Evolutionary conservation across 2,113 vertebrate genomes (phyloP), one percentile per base, ranked within the genome.

Genomic region (Otocyon megalotis): DNA sequence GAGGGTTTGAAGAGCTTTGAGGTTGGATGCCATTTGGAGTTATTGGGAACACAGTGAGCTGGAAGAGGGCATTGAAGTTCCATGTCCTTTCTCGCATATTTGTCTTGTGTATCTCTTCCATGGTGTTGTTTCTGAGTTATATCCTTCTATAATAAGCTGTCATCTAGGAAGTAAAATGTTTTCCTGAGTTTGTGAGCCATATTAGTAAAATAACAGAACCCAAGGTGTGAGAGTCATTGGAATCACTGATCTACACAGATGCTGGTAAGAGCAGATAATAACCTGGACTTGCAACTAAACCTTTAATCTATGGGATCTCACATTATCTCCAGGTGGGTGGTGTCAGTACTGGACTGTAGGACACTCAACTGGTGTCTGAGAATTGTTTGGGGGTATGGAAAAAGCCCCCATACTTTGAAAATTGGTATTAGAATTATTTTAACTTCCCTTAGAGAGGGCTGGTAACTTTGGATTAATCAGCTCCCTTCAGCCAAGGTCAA

Each of bases 181-280:
- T 77, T 71, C 77, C 60, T n/a, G 32, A 54, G 24, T 77, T 93
- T 43, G 9, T 79, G 35, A n/a, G 60, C 12, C 50, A 13, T 35
- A 67, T 22, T 43, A 79, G 19, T 35, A 93, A 43, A 79, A 79
- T 87, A 86, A 67, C 58, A 37, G 37, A 67, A 87, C 83, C 30
- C 71, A 65, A 54, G 13, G n/a, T 35, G n/a, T 35, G 2, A 0
- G 8, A 3, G 48, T 65, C 13, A 50, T 26, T 86, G 19, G 13
- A 54, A 65, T 28, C 13, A 65, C n/a, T 24, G 26, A 32, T 56
- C 54, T 67, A 67, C 17, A 79, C 8, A 79, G 35, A 11, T 20
- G 17, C 28, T 65, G 22, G 14, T 58, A 14, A 82, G 37, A 28
- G 48, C 35, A 14, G 9, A 30, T 50, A 17, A 83, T 19, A 32